Base-by-base conservation (phyloP, 2,888 invertebrate genomes). In the Zaprionus bogoriensis region DNA sequence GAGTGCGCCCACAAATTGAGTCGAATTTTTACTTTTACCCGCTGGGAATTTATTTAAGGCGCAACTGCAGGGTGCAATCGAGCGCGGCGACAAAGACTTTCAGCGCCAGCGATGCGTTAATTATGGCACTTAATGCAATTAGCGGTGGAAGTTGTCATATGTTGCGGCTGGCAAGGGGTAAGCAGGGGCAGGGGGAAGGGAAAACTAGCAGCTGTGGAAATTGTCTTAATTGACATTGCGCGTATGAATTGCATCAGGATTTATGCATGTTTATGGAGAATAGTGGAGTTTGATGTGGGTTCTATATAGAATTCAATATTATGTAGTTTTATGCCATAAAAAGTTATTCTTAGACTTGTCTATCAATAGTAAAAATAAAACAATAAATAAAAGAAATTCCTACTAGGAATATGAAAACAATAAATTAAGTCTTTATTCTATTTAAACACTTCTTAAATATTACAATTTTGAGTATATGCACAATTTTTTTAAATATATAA, bases 1-100 rank as follows among this genome's bases (percentile, higher is more conserved):
- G 76, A 79, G 84, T 86, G 84, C 67, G 60, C 63, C 65, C 77
- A 66, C 87, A 79, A 79, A 86, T 79, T 65, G 84, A 83, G 59
- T 83, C 50, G 30, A 73, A 79, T 86, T 79, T 86, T 73, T 77
- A 76, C 77, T 65, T 64, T 71, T 68, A 63, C 53, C n/a, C n/a
- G n/a, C 17, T 6, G 17, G 32, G 17, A 36, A 36, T 17, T 3
- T 36, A 36, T 36, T 36, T 17, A 17, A 9, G 32, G 7, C n/a
- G 12, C 12, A 28, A 51, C 23, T 28, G 30, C 22, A 38, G 55
- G 63, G 27, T 55, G 64, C 70, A 59, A 74, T 69, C 55, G 64
- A 60, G 38, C 52, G 60, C 68, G 70, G 14, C 68, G 64, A 52
- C 53, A 50, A 55, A 50, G 27, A 28, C 69, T 38, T 67, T 67